Evolutionary conservation across 2,113 vertebrate species (phyloP), one percentile per base, ranked within the genome.

Genomic region (Solea solea): DNA sequence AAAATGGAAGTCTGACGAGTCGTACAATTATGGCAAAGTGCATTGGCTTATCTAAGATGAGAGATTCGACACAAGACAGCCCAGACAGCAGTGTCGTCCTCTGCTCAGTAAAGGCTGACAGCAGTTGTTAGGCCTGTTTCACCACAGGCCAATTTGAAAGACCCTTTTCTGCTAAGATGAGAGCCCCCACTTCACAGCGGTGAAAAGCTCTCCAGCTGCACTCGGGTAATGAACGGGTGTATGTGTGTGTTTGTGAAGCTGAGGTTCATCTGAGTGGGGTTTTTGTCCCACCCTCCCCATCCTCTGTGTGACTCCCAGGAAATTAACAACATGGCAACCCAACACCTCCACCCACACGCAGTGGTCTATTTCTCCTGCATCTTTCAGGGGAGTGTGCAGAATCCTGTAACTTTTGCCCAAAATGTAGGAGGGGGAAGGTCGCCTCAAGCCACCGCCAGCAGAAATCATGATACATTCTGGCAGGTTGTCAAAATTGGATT

Each of bases 191-290:
- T 91, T 77, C 81, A 89, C 76, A 28, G 60, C 71, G 15, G 2
- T 89, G 78, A 91, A 88, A 84, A 62, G 86, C 41, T 8, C 42
- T 56, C 81, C 85, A 87, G 88, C 85, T 89, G 90, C 85, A 82
- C 77, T 67, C 27, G 49, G 52, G 76, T 63, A 61, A 41, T 64
- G 64, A 65, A 49, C 61, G 27, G 56, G 63, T 52, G 68, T 67
- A 54, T 74, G 8, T 68, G 74, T 54, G 58, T 45, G 44, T 13
- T 15, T 16, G 53, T 60, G 58, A 72, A 64, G 53, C 69, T 16
- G 56, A 48, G 51, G 34, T 59, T 74, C 46, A 52, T 67, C 70
- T 83, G 64, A 88, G 68, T 78, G 61, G 40, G 10, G 50, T 60
- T 84, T 69, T 83, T 89, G 75, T 83, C 60, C 27, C 57, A 25